Evolutionary conservation across 2,888 invertebrate species (phyloP).

Genomic region (Ophion ventricosus): DNA sequence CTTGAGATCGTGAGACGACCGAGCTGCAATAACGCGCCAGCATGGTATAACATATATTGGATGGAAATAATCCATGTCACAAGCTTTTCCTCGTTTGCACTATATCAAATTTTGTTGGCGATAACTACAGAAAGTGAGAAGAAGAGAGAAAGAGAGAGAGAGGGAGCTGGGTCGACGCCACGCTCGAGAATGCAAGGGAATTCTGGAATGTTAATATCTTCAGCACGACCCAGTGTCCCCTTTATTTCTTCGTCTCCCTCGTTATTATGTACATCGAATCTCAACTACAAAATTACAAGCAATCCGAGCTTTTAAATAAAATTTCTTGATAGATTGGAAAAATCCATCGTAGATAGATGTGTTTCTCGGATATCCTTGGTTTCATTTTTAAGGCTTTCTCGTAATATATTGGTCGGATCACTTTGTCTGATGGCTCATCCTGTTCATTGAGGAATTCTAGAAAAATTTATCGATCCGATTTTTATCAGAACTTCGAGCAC

Average conservation of each 20-base stretch:
- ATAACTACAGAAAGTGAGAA: slow-evolving; percentile 17
- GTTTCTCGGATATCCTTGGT: neutral
- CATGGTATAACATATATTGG: neutral
- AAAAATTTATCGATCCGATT: neutral
- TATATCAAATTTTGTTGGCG: neutral
- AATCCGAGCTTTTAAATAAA: neutral
- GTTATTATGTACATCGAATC: slow-evolving; percentile 34
- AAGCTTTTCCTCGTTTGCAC: neutral
- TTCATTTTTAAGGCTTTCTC: neutral
- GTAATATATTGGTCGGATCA: too few species aligned
- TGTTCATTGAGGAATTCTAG: neutral
- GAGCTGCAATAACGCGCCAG: neutral
- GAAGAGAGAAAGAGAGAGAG: slow-evolving; percentile 33
- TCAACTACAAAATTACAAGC: slow-evolving; percentile 1
- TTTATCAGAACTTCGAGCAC: neutral
- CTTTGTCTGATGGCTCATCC: neutral
- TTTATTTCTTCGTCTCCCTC: slow-evolving; percentile 62
- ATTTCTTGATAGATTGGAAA: too few species aligned
- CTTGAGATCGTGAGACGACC: neutral
- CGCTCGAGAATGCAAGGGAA: slow-evolving; percentile 76
- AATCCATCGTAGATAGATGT: neutral
- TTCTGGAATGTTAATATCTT: slow-evolving; percentile 77
- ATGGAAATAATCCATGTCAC: slow-evolving; percentile 25
- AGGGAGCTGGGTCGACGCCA: slow-evolving; percentile 75
- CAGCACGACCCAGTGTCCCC: slow-evolving; percentile 76